Evolutionary conservation across 2,888 invertebrate genomes (phyloP), one percentile per base, ranked within the genome.

Genomic region (Syrista parreyssii): DNA sequence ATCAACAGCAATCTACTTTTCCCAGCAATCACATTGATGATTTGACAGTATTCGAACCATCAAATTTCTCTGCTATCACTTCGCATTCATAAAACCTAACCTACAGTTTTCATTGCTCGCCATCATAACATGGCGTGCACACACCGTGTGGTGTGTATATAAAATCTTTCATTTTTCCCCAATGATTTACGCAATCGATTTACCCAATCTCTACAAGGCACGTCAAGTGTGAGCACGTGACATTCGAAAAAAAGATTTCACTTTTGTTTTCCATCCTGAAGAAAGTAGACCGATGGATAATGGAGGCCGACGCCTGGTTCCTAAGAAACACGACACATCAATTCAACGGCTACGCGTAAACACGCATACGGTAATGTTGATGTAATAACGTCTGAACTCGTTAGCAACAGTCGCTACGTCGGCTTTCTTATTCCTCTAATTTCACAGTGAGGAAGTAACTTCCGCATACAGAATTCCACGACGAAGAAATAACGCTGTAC

Each of bases 221-320:
- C 2, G 9, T 55, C 23, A 55, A 55, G 55, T 9, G 9, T 23
- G 55, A 74, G 74, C 74, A 74, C 74, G 74, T 74, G 36, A 30
- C 74, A 33, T 35, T 35, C 74, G 74, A 32, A 35, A 32, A 34
- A 30, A 40, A 32, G 69, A 75, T 78, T 78, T 78, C 78, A 78
- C 75, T 78, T 78, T 78, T 75, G 78, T 78, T 78, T 76, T 68
- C 75, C 68, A 11, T 11, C 68, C 1, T 12, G 72, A 78, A 68
- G 78, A 78, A 78, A 78, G 75, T 76, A 68, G 75, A 33, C n/a
- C 75, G 68, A 32, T 40, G 55, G 68, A 76, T 78, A 78, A 78
- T 76, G 75, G 75, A 55, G 76, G 75, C 55, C 78, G 71, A 76
- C 55, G 78, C 69, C 75, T 73, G 73, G 15, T 36, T 71, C 73